Base-by-base conservation (phyloP, 2,888 invertebrate genomes). In the Acanthosepion lycidas region DNA sequence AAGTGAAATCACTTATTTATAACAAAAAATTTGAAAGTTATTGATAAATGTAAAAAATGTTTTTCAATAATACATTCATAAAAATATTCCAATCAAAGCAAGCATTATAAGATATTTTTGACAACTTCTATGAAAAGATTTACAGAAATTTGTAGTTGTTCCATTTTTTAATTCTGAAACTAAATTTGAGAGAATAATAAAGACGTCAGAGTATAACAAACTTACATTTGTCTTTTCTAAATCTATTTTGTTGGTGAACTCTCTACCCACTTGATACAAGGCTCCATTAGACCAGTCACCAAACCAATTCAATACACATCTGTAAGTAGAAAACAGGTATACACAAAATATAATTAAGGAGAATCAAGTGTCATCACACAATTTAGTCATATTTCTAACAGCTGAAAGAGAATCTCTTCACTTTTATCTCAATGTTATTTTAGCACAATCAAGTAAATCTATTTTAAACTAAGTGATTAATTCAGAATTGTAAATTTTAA, bases 241-340 rank as follows among this genome's bases (percentile, higher is more conserved):
- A 98, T 99, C 99, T 96, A 99, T 98, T 96, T 99, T 98, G 96
- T 98, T 98, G 33, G 99, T 99, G 97, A 99, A 99, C 97, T 99
- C 99, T 97, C 98, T 98, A 96, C 99, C 99, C n/a, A 98, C 98
- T 96, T 97, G 97, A 95, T 97, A 97, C 95, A 99, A 95, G n/a
- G 97, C 97, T 6, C 99, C 99, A 97, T 99, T 99, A 49, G 99
- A 99, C 99, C 99, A 99, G 97, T 99, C 99, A 26, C 99, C 99
- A 97, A 99, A 99, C 99, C 99, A 99, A 97, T 99, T 99, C 96
- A 99, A 98, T 26, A 99, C 99, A 97, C 99, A 99, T 97, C 98
- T 97, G 95, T 8, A 95, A 94, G 42, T n/a, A n/a, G 28, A 55
- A 33, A 94, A 93, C 33, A 53, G 2, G 12, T 49, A 64, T 9